Evolutionary conservation across 2,888 invertebrate genomes (phyloP).

Genomic region (Thereva unica): DNA sequence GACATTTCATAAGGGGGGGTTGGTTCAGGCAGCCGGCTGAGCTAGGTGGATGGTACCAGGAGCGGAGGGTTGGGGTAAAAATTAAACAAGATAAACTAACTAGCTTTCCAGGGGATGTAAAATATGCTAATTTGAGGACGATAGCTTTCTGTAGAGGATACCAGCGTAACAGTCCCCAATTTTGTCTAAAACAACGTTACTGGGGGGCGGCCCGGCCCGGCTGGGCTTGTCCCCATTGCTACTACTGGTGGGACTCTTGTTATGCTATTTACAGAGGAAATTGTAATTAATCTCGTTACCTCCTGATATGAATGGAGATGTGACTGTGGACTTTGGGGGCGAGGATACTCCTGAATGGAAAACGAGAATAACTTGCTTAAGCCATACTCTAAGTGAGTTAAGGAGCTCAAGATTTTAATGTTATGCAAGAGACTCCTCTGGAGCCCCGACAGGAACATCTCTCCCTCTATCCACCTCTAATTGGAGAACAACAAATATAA

Average conservation of each 20-base stretch:
- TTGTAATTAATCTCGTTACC: conserved; percentile 41
- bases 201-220: not conserved
- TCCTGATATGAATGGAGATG: conserved; percentile 36
- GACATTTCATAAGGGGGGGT: not conserved
- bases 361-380: conserved; percentile 10
- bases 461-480: too few relatives aligned
- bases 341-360: not conserved
- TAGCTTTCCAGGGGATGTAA: conserved; percentile 18
- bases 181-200: conserved; percentile 17
- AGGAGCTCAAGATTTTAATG: conserved; percentile 13
- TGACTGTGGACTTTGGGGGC: conserved; percentile 12
- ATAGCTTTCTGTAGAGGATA: conserved; percentile 20
- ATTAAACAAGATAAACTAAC: conserved; percentile 40
- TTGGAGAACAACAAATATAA: too few relatives aligned
- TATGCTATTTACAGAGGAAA: conserved; percentile 39
- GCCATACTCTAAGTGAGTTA: conserved; percentile 1
- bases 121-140: conserved; percentile 34
- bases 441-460: too few relatives aligned
- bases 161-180: conserved; percentile 9
- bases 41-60: too few relatives aligned
- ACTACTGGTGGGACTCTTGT: conserved; percentile 27
- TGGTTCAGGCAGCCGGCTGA: too few relatives aligned
- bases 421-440: not conserved
- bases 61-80: conserved; percentile 26
- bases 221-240: too few relatives aligned